phyloP scores from a whole-genome alignment of 2,888 invertebrate species.

The Coelinius sp. region DNA sequence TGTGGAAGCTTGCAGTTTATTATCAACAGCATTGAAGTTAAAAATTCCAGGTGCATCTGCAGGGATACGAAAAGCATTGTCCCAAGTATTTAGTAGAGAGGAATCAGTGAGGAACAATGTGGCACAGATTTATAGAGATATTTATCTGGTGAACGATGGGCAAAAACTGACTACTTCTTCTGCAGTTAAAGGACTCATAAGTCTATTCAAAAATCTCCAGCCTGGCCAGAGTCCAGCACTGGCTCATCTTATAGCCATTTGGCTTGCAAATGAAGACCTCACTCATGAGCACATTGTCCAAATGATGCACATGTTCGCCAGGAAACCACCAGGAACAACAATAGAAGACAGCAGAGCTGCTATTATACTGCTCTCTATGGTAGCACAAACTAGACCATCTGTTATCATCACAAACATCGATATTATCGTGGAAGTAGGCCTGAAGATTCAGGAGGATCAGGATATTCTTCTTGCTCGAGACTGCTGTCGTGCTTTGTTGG shows the following conservation, averaged over 20 bases:
- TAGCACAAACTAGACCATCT: conserved; percentile 75
- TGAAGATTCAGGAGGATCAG: conserved; percentile 73
- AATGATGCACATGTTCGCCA: conserved; percentile 88
- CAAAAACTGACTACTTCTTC: conserved; percentile 51
- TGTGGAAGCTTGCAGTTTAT: conserved; percentile 90
- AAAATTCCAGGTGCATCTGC: conserved; percentile 80
- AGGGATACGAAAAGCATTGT: conserved; percentile 72
- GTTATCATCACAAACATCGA: conserved; percentile 80
- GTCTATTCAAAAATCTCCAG: conserved; percentile 58
- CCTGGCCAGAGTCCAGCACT: conserved; percentile 63
- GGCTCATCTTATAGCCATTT: conserved; percentile 56
- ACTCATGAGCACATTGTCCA: conserved; percentile 73
- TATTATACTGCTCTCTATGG: conserved; percentile 84
- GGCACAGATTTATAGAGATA: conserved; percentile 61
- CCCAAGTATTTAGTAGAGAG: conserved; percentile 63
- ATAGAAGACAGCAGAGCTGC: conserved; percentile 82
- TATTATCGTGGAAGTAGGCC: conserved; percentile 81
- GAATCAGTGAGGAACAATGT: conserved; percentile 64
- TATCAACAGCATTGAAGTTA: conserved; percentile 85
- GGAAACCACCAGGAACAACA: conserved; percentile 80
- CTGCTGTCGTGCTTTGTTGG: conserved; percentile 75
- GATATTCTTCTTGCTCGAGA: conserved; percentile 75
- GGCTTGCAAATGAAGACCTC: conserved; percentile 56
- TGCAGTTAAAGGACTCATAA: conserved; percentile 56
- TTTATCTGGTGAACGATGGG: conserved; percentile 55